Evolutionary conservation across 23 tunicate genomes (phyloP).

Genomic region (Trididemnum clinides): DNA sequence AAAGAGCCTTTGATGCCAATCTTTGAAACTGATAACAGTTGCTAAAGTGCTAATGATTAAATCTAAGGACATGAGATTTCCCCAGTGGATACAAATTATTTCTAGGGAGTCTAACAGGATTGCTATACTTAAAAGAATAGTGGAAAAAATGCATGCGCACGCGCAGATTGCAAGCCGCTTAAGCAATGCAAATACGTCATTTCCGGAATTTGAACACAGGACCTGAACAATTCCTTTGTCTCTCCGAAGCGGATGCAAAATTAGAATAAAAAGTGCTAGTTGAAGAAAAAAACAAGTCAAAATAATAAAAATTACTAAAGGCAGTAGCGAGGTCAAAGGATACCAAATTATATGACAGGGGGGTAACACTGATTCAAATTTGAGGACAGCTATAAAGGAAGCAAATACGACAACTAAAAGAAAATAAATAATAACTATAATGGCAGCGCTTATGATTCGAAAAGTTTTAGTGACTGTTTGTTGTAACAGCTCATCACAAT

Average conservation of each 20-base stretch:
- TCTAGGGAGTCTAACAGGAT: neutral
- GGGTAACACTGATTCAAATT: neutral
- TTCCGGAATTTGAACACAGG: neutral
- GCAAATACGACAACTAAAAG: neutral
- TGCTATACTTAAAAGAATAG: constrained; percentile 4
- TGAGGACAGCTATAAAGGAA: neutral
- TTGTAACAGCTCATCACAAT: constrained; percentile 9
- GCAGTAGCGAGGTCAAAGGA: neutral
- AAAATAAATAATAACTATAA: constrained; percentile 14
- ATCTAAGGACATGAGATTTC: constrained; percentile 20
- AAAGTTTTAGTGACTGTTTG: neutral
- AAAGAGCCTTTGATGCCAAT: constrained; percentile 24
- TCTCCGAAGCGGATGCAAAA: neutral
- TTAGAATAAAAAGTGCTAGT: neutral
- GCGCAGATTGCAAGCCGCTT: constrained; percentile 22
- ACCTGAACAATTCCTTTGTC: neutral
- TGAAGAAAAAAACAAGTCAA: constrained; percentile 11
- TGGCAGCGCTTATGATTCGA: neutral
- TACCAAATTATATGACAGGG: constrained; percentile 7
- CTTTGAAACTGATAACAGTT: constrained; percentile 8
- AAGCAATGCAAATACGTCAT: neutral
- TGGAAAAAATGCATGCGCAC: constrained; percentile 14
- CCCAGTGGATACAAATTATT: constrained; percentile 15
- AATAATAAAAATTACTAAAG: neutral
- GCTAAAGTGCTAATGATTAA: neutral